These are phyloP conservation scores for Rhabdornis inornatus DNA, from an alignment of 2,113 vertebrate species.

Conservation along the genomic window DNA sequence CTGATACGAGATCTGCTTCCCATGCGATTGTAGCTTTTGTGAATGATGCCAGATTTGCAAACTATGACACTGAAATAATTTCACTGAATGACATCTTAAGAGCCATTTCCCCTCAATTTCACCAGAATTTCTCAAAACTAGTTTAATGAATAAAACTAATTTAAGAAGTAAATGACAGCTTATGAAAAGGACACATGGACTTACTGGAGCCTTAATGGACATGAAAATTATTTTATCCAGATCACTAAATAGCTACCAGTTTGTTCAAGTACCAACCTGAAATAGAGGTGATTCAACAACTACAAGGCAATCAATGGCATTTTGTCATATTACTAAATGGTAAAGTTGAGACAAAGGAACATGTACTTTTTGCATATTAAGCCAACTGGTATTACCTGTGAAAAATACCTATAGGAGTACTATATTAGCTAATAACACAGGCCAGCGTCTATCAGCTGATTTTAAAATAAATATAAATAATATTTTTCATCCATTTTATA, in stretches of 20 bases:
- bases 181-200: not conserved
- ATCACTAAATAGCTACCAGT: not conserved
- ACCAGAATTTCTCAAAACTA: not conserved
- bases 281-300: not conserved
- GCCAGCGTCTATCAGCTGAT: not conserved
- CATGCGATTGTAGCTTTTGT: not conserved
- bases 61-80: not conserved
- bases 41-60: not conserved
- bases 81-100: not conserved
- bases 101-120: not conserved
- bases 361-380: not conserved
- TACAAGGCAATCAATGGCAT: not conserved
- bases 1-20: not conserved
- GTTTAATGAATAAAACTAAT: not conserved
- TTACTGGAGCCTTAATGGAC: not conserved
- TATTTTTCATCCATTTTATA: not conserved
- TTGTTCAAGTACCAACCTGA: not conserved
- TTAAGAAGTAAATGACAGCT: not conserved
- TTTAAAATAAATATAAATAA: not conserved
- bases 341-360: not conserved
- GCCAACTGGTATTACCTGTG: not conserved
- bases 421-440: not conserved
- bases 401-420: not conserved
- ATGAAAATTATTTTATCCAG: not conserved
- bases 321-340: not conserved